phyloP scores from a whole-genome alignment of 37 sponge, comb jelly and placozoan genomes.

The Corticium candelabrum region DNA sequence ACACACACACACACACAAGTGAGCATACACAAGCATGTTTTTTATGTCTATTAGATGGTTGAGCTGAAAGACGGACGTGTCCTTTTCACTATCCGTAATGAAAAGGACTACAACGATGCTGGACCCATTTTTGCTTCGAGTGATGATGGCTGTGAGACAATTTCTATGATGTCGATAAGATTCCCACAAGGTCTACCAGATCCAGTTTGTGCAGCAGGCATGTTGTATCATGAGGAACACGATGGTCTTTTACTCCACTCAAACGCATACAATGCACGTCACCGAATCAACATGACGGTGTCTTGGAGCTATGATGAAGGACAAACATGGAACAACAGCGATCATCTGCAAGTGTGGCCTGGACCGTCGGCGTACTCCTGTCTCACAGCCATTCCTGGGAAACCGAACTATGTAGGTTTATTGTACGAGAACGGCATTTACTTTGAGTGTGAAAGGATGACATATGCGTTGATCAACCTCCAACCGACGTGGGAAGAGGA shows the following conservation, averaged over 20 bases:
- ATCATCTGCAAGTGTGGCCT: neutral
- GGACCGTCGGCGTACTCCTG: neutral
- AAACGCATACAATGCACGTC: neutral
- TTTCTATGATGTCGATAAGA: neutral
- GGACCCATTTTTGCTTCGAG: neutral
- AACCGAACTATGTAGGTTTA: neutral
- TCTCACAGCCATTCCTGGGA: neutral
- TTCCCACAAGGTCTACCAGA: neutral
- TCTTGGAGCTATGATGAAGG: neutral
- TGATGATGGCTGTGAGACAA: neutral
- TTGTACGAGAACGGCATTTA: neutral
- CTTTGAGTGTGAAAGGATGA: too few relatives aligned
- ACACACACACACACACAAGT: too few relatives aligned
- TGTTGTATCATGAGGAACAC: neutral
- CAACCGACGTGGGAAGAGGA: too few relatives aligned
- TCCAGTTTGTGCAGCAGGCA: neutral
- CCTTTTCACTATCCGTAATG: neutral
- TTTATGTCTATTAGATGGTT: too few relatives aligned
- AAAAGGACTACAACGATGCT: neutral
- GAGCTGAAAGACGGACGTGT: neutral
- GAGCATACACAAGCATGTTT: too few relatives aligned
- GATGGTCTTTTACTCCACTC: neutral
- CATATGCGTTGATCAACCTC: too few relatives aligned
- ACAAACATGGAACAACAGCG: neutral
- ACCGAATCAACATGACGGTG: neutral